Evolutionary conservation across 2,113 vertebrate genomes (phyloP), one percentile per base, ranked within the genome.

Genomic region (Sceloporus undulatus): DNA sequence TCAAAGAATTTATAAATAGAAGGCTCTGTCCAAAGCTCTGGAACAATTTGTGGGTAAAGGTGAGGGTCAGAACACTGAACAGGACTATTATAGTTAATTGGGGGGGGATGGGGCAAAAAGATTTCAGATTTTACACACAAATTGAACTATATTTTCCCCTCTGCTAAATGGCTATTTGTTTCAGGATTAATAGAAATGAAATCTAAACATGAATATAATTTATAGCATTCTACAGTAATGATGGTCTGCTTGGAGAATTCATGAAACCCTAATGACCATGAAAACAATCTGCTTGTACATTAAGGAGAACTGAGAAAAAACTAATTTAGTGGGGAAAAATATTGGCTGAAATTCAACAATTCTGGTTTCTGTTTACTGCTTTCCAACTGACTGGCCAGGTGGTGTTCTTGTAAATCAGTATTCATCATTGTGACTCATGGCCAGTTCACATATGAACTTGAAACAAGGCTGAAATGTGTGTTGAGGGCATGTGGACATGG

Each of bases 201-300:
- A 86, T 40, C 9, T 29, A 29, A 62, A 65, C 54, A 65, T 62
- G 34, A 42, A 65, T 77, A 34, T 52, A 68, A 25, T 78, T 78
- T 78, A 16, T 13, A 66, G 59, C 75, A 48, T 78, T 76, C 75
- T n/a, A 66, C n/a, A 59, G 71, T 81, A 40, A 59, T 59, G 23
- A 42, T 19, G 40, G 59, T 87, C 68, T 73, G 65, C 85, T 42
- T 87, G 52, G 75, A 80, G 34, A 81, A 38, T 25, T 16, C 48
- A 80, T 73, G 78, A 40, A 79, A 59, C 56, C 68, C 68, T 87
- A 87, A 87, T 87, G 48, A 40, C 48, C 48, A 71, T 59, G 85
- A 54, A 81, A 87, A 87, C n/a, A 73, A 71, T 81, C 78, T 80
- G 77, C 65, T 79, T 86, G 65, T 56, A 80, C 62, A 70, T 86